A percentile compares a stretch with the other conserved stretches of the same genome.
phyloP scores from a whole-genome alignment of 2,113 vertebrate genomes.

The Serilophus lunatus region DNA sequence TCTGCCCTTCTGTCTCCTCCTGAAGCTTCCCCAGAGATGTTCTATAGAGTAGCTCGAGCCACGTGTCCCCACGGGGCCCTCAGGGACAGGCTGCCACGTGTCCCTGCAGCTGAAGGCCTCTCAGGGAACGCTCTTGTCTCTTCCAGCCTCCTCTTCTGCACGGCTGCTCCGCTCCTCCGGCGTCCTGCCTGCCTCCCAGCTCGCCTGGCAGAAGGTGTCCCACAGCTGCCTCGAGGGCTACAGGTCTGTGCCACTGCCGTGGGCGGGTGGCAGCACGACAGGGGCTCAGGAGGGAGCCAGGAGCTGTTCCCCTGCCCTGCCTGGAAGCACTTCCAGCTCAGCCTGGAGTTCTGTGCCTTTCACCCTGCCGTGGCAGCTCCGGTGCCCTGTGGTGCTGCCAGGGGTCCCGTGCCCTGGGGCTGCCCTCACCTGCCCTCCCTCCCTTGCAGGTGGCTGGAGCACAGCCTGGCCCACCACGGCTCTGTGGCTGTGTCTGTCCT shows the following conservation, averaged over 20 bases:
- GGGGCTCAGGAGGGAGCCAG: neutral
- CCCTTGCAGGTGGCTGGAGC: conserved; percentile 82
- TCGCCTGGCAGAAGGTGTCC: conserved; percentile 79
- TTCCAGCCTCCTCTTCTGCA: conserved; percentile 70
- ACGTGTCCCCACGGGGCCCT: neutral
- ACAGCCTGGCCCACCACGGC: conserved; percentile 74
- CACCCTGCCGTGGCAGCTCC: fast-evolving
- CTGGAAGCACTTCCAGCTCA: neutral
- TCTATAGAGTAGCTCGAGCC: fast-evolving
- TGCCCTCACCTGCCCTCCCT: neutral
- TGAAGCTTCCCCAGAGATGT: fast-evolving
- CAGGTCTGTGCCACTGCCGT: conserved; percentile 66
- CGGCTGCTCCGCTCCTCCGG: conserved; percentile 76
- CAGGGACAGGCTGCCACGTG: fast-evolving
- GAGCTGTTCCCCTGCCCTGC: neutral
- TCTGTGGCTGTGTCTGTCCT: conserved; percentile 63
- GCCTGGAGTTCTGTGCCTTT: fast-evolving
- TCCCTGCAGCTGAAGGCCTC: fast-evolving
- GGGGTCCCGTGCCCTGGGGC: neutral
- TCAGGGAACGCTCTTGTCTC: neutral
- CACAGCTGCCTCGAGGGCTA: conserved; percentile 75
- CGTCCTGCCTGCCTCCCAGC: conserved; percentile 73
- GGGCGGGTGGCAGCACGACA: fast-evolving
- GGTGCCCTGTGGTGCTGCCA: fast-evolving
- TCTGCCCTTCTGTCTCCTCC: neutral